Conservation (phyloP, 1,140 invertebrate genomes). For the Halyomorpha halys region DNA sequence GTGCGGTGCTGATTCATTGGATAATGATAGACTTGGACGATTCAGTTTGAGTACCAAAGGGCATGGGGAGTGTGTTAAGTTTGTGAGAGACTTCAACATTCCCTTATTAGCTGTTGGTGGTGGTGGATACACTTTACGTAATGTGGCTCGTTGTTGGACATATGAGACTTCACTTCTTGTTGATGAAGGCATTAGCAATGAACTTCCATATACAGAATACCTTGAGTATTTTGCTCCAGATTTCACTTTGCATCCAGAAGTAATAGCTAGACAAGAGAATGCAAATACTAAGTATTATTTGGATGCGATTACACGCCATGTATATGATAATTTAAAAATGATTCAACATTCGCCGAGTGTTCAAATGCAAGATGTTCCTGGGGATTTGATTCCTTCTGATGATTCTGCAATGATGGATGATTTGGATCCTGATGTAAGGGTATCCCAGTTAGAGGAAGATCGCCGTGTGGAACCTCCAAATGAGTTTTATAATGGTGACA, state of each 20-base stretch:
- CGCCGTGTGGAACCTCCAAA: conserved; percentile 77
- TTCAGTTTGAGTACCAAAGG: conserved; percentile 83
- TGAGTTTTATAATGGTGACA: conserved; percentile 87
- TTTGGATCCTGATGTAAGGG: conserved; percentile 69
- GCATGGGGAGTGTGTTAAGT: conserved; percentile 93
- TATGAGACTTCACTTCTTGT: conserved; percentile 93
- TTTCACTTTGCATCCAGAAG: conserved; percentile 84
- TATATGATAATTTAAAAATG: conserved; percentile 81
- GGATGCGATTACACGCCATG: conserved; percentile 73
- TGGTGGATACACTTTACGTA: conserved; percentile 92
- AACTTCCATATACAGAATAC: conserved; percentile 88
- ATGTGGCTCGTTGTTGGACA: conserved; percentile 98
- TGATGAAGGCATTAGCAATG: conserved; percentile 83
- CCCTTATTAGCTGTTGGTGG: conserved; percentile 92
- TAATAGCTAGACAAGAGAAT: conserved; percentile 75
- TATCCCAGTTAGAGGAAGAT: conserved; percentile 69
- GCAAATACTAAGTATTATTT: conserved; percentile 87
- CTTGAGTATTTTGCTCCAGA: conserved; percentile 93
- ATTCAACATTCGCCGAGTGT: conserved; percentile 78
- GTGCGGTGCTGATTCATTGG: conserved; percentile 96
- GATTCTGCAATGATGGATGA: conserved; percentile 60
- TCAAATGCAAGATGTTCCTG: conserved; percentile 88
- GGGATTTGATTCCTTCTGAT: conserved; percentile 44
- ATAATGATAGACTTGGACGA: conserved; percentile 83
- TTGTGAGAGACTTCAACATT: conserved; percentile 87